phyloP scores from a whole-genome alignment of 2,797 vertebrate genomes.

The Pangasius larnaudii region DNA sequence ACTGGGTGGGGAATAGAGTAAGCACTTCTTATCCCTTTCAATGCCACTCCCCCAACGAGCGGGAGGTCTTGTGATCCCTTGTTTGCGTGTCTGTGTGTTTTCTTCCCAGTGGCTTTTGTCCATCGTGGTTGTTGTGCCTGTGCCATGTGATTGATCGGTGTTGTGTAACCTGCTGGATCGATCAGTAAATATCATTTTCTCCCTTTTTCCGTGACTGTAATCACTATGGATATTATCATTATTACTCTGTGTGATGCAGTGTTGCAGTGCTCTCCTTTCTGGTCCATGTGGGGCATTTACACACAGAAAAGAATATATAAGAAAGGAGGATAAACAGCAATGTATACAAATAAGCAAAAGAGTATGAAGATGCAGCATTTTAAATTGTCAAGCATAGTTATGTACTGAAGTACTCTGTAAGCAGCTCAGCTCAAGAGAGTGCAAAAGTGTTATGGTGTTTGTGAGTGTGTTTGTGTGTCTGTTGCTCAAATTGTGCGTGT shows the following conservation, averaged over 20 bases:
- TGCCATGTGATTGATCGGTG: slow-evolving; percentile 80
- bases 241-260: slow-evolving; percentile 76
- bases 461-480: slow-evolving; percentile 42
- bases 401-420: slow-evolving; percentile 7
- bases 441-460: not conserved
- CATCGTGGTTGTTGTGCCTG: slow-evolving; percentile 75
- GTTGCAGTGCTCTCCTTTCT: slow-evolving; percentile 84
- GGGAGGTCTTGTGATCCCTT: slow-evolving; percentile 58
- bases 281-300: slow-evolving; percentile 87
- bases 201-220: slow-evolving; percentile 54
- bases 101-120: slow-evolving; percentile 73
- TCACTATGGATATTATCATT: slow-evolving; percentile 54
- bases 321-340: slow-evolving; percentile 21
- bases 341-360: not conserved
- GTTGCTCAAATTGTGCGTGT: slow-evolving; percentile 29
- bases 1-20: slow-evolving; percentile 94
- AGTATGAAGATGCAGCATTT: slow-evolving; percentile 14
- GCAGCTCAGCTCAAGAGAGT: slow-evolving; percentile 2
- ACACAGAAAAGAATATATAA: slow-evolving; percentile 26
- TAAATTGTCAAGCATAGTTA: not conserved
- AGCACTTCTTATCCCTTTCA: slow-evolving; percentile 81
- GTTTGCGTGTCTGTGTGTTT: slow-evolving; percentile 75
- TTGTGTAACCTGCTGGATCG: slow-evolving; percentile 67
- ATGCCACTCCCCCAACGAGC: slow-evolving; percentile 70
- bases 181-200: slow-evolving; percentile 53